phyloP scores from a whole-genome alignment of 2,888 invertebrate species.

The Cephus sareptanus region DNA sequence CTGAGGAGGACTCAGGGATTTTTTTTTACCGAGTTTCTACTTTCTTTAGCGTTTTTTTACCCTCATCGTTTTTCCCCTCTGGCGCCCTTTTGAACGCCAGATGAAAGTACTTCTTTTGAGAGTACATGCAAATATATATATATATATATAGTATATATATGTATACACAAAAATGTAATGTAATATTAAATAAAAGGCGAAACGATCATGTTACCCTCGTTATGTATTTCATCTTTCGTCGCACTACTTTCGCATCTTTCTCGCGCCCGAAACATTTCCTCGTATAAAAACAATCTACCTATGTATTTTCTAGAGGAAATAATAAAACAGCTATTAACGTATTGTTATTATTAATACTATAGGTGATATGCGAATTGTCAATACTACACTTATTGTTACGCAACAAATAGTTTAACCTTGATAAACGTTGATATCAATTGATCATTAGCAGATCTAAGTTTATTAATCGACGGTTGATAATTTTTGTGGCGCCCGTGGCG shows the following conservation, averaged over 20 bases:
- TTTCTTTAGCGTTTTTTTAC: constrained; percentile 18
- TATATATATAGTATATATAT: background rate
- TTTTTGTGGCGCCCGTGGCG: background rate
- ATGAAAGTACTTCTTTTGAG: constrained; percentile 18
- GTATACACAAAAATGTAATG: background rate
- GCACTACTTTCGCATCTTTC: background rate
- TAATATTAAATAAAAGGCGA: constrained; percentile 21
- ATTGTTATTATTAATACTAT: too few species aligned
- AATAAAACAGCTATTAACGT: too few species aligned
- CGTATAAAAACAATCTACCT: background rate
- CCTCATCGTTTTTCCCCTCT: constrained; percentile 13
- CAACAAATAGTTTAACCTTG: too few species aligned
- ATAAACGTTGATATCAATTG: too few species aligned
- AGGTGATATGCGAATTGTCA: too few species aligned
- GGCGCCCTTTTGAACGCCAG: constrained; percentile 14
- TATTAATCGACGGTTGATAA: background rate
- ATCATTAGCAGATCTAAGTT: background rate
- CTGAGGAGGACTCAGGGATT: background rate
- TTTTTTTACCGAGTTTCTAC: background rate
- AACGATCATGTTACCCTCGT: constrained; percentile 20
- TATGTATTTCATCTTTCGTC: constrained; percentile 6
- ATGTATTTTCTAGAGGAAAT: too few species aligned
- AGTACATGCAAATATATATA: constrained; percentile 7
- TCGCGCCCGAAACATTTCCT: background rate
- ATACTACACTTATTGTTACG: too few species aligned